A percentile compares a stretch with the other conserved stretches of the same genome.
Evolutionary conservation across 2,888 invertebrate genomes (phyloP).

Genomic region (Laspeyria flexula): DNA sequence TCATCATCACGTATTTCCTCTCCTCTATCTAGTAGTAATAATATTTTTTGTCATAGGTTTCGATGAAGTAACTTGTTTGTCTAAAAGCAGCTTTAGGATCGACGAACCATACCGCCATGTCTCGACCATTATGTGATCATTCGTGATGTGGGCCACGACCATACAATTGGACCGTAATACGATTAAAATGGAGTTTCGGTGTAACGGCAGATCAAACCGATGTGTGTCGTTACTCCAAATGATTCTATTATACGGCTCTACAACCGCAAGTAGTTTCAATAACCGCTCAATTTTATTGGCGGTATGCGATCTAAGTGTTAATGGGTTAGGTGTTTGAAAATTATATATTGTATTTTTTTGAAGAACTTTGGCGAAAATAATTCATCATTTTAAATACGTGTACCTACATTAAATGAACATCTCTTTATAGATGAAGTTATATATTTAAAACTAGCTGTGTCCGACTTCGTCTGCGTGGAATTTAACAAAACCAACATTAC

Average conservation of each 20-base stretch:
- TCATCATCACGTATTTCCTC: no score
- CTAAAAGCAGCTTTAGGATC: neutral
- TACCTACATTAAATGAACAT: no score
- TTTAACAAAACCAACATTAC: no score
- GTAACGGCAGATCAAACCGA: slow-evolving; percentile 29
- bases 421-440: no score
- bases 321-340: neutral
- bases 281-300: slow-evolving; percentile 10
- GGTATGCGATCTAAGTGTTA: neutral
- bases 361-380: neutral
- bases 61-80: no score
- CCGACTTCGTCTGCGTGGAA: no score
- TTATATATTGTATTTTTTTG: neutral
- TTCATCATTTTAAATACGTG: no score
- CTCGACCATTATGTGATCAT: slow-evolving; percentile 37
- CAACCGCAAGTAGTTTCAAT: slow-evolving; percentile 22
- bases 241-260: slow-evolving; percentile 44
- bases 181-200: slow-evolving; percentile 42
- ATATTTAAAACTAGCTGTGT: no score
- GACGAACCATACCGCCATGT: neutral
- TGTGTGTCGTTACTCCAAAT: slow-evolving; percentile 41
- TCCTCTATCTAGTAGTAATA: no score
- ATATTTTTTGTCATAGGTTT: no score
- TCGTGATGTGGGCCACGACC: slow-evolving; percentile 27
- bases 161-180: slow-evolving; percentile 43